phyloP scores from a whole-genome alignment of 2,797 vertebrate species.

The Muraenolepis orangiensis region DNA sequence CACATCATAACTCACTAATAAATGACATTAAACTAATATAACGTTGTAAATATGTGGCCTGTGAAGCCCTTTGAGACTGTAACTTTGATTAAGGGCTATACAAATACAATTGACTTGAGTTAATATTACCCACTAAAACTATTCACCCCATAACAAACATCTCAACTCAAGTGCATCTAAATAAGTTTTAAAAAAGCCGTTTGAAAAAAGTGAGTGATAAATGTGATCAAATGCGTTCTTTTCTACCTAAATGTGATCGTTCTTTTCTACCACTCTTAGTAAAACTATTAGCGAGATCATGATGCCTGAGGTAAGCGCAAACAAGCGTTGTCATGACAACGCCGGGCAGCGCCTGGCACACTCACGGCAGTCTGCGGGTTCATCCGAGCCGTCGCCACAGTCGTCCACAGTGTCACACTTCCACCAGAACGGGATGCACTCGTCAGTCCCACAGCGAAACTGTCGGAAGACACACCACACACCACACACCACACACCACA shows the following conservation, averaged over 20 bases:
- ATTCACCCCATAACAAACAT: not conserved
- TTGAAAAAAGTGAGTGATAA: not conserved
- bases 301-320: not conserved
- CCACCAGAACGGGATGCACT: slow-evolving; percentile 99
- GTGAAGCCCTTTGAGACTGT: too few relatives aligned
- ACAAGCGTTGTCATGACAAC: not conserved
- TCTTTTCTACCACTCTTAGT: not conserved
- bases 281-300: not conserved
- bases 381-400: slow-evolving; percentile 96
- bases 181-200: not conserved
- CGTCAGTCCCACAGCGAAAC: slow-evolving; percentile 97
- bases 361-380: slow-evolving; percentile 95
- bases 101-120: too few relatives aligned
- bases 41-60: too few relatives aligned
- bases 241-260: too few relatives aligned
- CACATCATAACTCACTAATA: not conserved
- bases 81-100: too few relatives aligned
- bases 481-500: not conserved
- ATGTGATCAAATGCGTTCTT: not conserved
- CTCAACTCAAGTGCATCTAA: not conserved
- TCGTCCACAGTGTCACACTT: slow-evolving; percentile 98
- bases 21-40: not conserved
- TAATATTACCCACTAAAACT: too few relatives aligned
- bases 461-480: slow-evolving; percentile 45
- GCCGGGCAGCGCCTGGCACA: slow-evolving; percentile 31